Evolutionary conservation across 2,888 invertebrate genomes (phyloP).

Genomic region (Napeogenes inachia): DNA sequence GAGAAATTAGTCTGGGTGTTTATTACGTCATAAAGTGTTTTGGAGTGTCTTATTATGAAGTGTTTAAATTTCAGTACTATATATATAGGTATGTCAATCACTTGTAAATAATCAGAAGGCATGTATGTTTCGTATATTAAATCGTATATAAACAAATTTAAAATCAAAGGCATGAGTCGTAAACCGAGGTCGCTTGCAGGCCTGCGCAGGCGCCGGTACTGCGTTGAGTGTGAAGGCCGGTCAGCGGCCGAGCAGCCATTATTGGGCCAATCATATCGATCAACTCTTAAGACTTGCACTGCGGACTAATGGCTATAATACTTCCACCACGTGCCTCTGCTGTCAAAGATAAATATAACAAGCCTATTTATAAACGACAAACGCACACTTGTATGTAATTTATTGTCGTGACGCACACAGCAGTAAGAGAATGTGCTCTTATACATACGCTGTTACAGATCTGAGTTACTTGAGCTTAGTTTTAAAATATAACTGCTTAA

Average conservation of each 20-base stretch:
- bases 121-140: not conserved
- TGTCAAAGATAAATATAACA: conserved; percentile 30
- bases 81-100: no score
- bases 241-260: conserved; percentile 70
- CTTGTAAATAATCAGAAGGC: no score
- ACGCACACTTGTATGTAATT: conserved; percentile 26
- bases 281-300: conserved; percentile 39
- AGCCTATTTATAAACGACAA: conserved; percentile 26
- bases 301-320: conserved; percentile 50
- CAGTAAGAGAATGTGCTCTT: conserved; percentile 23
- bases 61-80: no score
- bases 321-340: conserved; percentile 58
- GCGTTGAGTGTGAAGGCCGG: conserved; percentile 70
- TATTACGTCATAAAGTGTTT: no score
- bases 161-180: conserved; percentile 42
- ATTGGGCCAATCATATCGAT: conserved; percentile 66
- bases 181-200: conserved; percentile 42
- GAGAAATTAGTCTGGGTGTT: no score
- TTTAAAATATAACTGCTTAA: conserved; percentile 26
- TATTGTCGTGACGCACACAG: conserved; percentile 11
- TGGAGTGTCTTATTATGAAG: no score
- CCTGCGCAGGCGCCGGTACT: conserved; percentile 38
- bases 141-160: conserved; percentile 33
- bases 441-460: conserved; percentile 19
- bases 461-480: conserved; percentile 10